phyloP scores from a whole-genome alignment of 2,888 invertebrate species.

The Crepidodera aurea region DNA sequence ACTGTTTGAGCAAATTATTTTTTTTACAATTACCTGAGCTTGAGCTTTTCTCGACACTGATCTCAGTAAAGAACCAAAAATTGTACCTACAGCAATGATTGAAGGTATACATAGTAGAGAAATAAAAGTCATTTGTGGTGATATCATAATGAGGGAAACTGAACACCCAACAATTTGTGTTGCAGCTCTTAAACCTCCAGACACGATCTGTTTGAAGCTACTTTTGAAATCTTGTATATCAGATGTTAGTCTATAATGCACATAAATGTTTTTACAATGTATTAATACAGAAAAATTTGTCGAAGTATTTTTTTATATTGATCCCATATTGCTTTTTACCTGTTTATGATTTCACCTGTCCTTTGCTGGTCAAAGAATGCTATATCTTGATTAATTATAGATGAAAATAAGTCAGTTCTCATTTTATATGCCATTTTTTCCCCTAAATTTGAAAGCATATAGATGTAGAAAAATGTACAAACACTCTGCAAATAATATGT shows the following conservation, averaged over 20 bases:
- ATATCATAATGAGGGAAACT: slow-evolving; percentile 82
- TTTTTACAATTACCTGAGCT: slow-evolving; percentile 70
- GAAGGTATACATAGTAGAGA: slow-evolving; percentile 87
- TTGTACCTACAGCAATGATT: slow-evolving; percentile 83
- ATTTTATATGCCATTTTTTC: slow-evolving; percentile 86
- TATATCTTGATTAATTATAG: slow-evolving; percentile 86
- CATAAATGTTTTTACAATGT: no score
- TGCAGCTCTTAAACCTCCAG: slow-evolving; percentile 86
- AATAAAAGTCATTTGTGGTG: slow-evolving; percentile 86
- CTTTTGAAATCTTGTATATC: slow-evolving; percentile 98
- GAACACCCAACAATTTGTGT: slow-evolving; percentile 87
- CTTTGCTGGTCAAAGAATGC: slow-evolving; percentile 90
- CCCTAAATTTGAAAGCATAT: slow-evolving; percentile 84
- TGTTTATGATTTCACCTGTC: slow-evolving; percentile 91
- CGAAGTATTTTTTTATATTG: slow-evolving; percentile 5
- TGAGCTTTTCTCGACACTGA: slow-evolving; percentile 82
- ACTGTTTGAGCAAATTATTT: not conserved
- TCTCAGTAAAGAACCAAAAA: slow-evolving; percentile 81
- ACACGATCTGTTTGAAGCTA: slow-evolving; percentile 91
- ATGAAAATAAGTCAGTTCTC: slow-evolving; percentile 81
- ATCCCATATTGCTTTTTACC: no score
- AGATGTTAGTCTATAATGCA: slow-evolving; percentile 75
- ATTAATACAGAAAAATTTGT: slow-evolving; percentile 4
- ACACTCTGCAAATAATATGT: slow-evolving; percentile 65
- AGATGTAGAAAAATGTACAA: slow-evolving; percentile 91